Evolutionary conservation across 2,113 vertebrate species (phyloP), one percentile per base, ranked within the genome.

Genomic region (Salvelinus fontinalis): DNA sequence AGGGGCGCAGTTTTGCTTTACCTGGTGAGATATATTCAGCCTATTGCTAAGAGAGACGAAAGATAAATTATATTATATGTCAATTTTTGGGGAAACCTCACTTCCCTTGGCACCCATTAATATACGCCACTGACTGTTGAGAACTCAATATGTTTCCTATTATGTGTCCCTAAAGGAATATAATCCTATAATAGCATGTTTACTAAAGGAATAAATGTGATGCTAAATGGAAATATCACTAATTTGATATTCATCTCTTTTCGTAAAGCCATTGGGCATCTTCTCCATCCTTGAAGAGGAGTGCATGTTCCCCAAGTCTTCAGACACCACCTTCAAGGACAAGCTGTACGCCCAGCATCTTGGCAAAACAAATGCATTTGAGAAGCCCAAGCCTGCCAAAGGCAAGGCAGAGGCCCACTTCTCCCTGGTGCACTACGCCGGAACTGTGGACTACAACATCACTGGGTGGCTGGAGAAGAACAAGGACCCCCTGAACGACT

Each of bases 391-490:
- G 0, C 94, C 94, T 62, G 24, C 74, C 48, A 97, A 97, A 85
- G 96, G 96, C 0, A 98, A 93, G 24, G 57, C 5, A 1, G 96
- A 97, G 29, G 96, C 95, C 0, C 96, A 97, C 81, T 97, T 97
- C 75, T 85, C 96, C 0, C 83, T 97, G 76, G n/a, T 96, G 0
- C 96, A 97, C 72, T 97, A 97, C 0, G 96, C 96, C 14, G 96
- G 96, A 0, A 94, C 89, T 0, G 96, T 97, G 70, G 96, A 97
- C 74, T 97, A 97, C 87, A 97, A 96, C 76, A 95, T 97, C 75
- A 13, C n/a, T 31, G 96, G 95, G 14, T 97, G 96, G 96, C 87
- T 97, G 29, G 96, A 97, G 68, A 97, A 97, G 83, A 97, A 97
- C 90, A 98, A 98, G 80, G 96, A 98, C 84, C 96, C 96, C 0